A percentile compares a stretch with the other conserved stretches of the same genome.
These are phyloP conservation scores for Drosophila gaucha DNA, from an alignment of 2,888 invertebrate species.

Conservation along the genomic window DNA sequence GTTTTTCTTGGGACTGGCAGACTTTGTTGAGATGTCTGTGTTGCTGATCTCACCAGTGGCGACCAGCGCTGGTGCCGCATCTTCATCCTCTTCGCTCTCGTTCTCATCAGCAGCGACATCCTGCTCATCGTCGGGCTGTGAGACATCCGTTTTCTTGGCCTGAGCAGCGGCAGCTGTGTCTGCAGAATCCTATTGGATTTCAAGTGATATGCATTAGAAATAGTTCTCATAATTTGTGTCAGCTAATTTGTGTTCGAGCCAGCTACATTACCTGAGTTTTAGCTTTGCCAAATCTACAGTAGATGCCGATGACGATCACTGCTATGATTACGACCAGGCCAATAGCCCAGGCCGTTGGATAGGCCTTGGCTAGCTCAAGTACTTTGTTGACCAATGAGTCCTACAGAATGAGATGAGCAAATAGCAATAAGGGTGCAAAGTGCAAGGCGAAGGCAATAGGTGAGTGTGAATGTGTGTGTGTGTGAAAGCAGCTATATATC, in stretches of 20 bases:
- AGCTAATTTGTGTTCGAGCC: conserved; percentile 1
- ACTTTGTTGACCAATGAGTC: conserved; percentile 92
- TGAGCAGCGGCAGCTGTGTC: conserved; percentile 85
- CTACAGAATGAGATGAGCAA: conserved; percentile 85
- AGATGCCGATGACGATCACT: conserved; percentile 88
- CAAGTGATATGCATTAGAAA: neutral
- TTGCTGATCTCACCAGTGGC: conserved; percentile 53
- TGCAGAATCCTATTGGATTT: conserved; percentile 83
- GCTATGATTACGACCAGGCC: conserved; percentile 92
- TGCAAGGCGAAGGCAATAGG: conserved; percentile 46
- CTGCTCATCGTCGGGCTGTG: conserved; percentile 86
- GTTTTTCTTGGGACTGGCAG: conserved; percentile 82
- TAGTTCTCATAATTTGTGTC: neutral
- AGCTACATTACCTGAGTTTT: conserved; percentile 85
- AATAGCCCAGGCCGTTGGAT: conserved; percentile 96
- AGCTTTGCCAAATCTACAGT: conserved; percentile 65
- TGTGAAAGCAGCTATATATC: conserved; percentile 13
- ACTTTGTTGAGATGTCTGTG: conserved; percentile 49
- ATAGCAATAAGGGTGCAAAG: conserved; percentile 59
- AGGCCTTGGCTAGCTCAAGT: conserved; percentile 91
- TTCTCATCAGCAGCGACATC: conserved; percentile 48
- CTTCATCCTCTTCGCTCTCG: conserved; percentile 58
- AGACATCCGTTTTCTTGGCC: conserved; percentile 90
- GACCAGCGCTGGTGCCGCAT: conserved; percentile 40
- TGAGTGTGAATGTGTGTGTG: conserved; percentile 13